Evolutionary conservation across 2,113 vertebrate genomes (phyloP), one percentile per base, ranked within the genome.

Genomic region (Pitta sordida): DNA sequence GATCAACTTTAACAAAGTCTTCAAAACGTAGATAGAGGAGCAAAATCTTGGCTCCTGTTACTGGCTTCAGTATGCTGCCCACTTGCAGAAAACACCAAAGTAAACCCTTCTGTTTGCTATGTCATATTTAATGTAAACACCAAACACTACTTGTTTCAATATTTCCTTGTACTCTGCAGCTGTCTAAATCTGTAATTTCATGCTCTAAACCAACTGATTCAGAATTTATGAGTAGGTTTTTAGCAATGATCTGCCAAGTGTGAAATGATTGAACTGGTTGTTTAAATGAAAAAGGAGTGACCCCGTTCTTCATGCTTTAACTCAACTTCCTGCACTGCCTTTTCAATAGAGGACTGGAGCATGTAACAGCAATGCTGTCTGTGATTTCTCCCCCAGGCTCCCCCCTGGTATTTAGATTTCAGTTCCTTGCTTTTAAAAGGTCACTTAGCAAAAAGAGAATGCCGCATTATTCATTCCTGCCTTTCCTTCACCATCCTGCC

Each of bases 211-310:
- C 88, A 95, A 96, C 53, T 58, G 95, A 93, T 69, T 90, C 17
- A 19, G 84, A 95, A 95, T 88, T 95, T 97, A 80, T 91, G n/a
- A 73, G 81, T 83, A 87, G 76, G 74, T 83, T 96, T 94, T 96
- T 83, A 86, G 94, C 86, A 97, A 96, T n/a, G 68, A 93, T 94
- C 92, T 96, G 85, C 88, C 94, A 95, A 89, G 59, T 76, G 32
- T 90, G 85, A 95, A 96, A 91, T 90, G 73, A 91, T 90, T 77
- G 48, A 7, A 7, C 60, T 87, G 77, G 79, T 64, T 92, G 76
- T 94, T 80, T 74, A 69, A 86, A 83, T 51, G 27, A 58, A 94
- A 81, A 86, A 94, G 79, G 46, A 77, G n/a, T 55, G 30, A 87
- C 87, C 87, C 59, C 56, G 18, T 85, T 74, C 65, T 69, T 67